phyloP scores from a whole-genome alignment of 1,140 invertebrate species.

The Idris sp. region DNA sequence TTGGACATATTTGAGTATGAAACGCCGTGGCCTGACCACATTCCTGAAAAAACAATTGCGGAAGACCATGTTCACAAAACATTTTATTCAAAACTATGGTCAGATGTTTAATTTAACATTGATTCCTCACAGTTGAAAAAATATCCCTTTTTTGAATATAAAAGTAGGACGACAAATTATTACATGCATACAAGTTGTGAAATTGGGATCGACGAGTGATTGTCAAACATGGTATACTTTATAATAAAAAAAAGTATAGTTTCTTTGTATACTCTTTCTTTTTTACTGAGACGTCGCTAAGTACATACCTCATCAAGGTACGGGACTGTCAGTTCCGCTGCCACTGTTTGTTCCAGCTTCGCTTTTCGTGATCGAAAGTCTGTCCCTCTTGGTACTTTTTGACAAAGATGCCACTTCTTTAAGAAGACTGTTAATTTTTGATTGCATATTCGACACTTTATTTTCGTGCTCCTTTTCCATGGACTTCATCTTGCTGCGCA shows the following conservation, averaged over 20 bases:
- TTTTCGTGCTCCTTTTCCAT: slow-evolving; percentile 89
- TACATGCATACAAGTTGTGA: too few relatives aligned
- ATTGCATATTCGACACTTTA: slow-evolving; percentile 87
- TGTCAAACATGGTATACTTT: slow-evolving; percentile 56
- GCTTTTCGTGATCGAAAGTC: slow-evolving; percentile 77
- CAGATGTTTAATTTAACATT: background rate
- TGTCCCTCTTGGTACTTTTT: slow-evolving; percentile 85
- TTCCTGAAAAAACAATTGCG: slow-evolving; percentile 67
- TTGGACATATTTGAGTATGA: slow-evolving; percentile 71
- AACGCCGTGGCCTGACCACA: slow-evolving; percentile 66
- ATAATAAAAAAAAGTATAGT: too few relatives aligned
- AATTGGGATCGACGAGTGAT: slow-evolving; percentile 53
- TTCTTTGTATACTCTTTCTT: slow-evolving; percentile 4
- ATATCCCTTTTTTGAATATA: too few relatives aligned
- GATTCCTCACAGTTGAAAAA: too few relatives aligned
- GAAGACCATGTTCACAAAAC: slow-evolving; percentile 38
- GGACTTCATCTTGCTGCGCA: slow-evolving; percentile 89
- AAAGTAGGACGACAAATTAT: too few relatives aligned
- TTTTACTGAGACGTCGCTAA: background rate
- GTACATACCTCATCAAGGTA: slow-evolving; percentile 76
- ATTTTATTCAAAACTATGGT: slow-evolving; percentile 1
- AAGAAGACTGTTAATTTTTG: slow-evolving; percentile 86
- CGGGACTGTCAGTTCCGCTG: slow-evolving; percentile 86
- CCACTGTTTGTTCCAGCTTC: slow-evolving; percentile 83
- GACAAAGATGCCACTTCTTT: slow-evolving; percentile 91